These are phyloP conservation scores for Tinamus major DNA, from an alignment of 2,797 vertebrate genomes.

Conservation along the genomic window DNA sequence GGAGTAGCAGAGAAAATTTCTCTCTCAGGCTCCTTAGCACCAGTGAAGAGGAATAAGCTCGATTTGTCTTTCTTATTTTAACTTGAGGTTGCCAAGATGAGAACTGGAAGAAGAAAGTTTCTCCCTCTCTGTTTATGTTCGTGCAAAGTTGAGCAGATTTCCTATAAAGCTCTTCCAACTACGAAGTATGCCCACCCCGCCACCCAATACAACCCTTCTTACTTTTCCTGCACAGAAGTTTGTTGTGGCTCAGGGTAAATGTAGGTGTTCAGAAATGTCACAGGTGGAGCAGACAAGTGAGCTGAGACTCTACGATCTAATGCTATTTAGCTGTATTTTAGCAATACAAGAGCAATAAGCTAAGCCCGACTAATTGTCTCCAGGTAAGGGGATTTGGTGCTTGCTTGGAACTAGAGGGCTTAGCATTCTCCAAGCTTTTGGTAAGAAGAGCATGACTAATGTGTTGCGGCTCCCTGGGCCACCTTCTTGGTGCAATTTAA, in stretches of 20 bases:
- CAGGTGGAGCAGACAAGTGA: background rate
- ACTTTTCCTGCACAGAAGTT: background rate
- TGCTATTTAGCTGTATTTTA: background rate
- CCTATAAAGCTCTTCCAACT: background rate
- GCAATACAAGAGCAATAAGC: background rate
- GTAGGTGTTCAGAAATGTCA: background rate
- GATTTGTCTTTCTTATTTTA: background rate
- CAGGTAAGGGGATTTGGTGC: accelerated
- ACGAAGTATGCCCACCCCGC: background rate
- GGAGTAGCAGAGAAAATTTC: background rate
- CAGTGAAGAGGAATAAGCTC: background rate
- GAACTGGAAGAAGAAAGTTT: background rate
- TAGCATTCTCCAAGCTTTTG: background rate
- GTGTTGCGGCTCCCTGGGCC: background rate
- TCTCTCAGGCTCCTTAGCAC: background rate
- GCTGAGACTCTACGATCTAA: constrained; percentile 17
- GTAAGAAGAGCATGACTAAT: background rate
- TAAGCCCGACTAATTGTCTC: background rate
- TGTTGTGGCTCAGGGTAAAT: background rate
- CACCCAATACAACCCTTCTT: accelerated
- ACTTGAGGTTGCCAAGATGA: background rate
- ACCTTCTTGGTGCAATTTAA: constrained; percentile 1
- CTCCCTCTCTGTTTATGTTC: background rate
- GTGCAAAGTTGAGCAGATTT: background rate
- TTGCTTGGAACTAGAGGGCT: background rate